Evolutionary conservation across 2,888 invertebrate species (phyloP).

Genomic region (Drosophila mercatorum): DNA sequence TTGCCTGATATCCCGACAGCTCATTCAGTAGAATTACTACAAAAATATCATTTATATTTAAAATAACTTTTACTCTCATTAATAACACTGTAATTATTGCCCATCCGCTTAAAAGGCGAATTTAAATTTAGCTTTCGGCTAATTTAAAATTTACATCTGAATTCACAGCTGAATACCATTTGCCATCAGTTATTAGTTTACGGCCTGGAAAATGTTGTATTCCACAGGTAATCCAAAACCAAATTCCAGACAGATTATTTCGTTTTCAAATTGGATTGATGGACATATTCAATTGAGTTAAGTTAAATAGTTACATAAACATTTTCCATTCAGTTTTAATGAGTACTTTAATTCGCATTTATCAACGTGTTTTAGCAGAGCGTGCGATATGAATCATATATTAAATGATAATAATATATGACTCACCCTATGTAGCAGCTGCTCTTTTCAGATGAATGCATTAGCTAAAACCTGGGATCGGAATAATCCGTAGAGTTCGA

Average conservation of each 20-base stretch:
- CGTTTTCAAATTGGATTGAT: constrained; percentile 8
- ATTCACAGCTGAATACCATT: background rate
- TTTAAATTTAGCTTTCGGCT: background rate
- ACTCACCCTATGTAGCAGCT: constrained; percentile 18
- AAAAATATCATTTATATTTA: background rate
- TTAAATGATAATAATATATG: constrained; percentile 12
- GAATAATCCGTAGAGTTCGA: constrained; percentile 14
- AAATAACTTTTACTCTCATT: background rate
- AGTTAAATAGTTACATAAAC: background rate
- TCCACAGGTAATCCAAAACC: constrained; percentile 1
- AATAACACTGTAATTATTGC: background rate
- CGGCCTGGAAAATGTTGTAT: no score
- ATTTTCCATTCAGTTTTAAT: background rate
- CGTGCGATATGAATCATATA: constrained; percentile 19
- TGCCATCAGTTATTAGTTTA: constrained; percentile 7
- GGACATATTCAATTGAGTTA: background rate
- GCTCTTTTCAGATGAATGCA: constrained; percentile 12
- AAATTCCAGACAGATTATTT: constrained; percentile 11
- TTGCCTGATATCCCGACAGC: background rate
- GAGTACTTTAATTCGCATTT: constrained; percentile 6
- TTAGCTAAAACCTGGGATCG: constrained; percentile 19
- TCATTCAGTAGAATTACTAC: background rate
- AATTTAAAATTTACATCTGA: constrained; percentile 6
- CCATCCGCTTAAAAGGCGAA: background rate
- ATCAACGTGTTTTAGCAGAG: constrained; percentile 20